A percentile compares a stretch with the other conserved stretches of the same genome.
Conservation (phyloP, 1,140 invertebrate genomes). For the Diorhabda sublineata region DNA sequence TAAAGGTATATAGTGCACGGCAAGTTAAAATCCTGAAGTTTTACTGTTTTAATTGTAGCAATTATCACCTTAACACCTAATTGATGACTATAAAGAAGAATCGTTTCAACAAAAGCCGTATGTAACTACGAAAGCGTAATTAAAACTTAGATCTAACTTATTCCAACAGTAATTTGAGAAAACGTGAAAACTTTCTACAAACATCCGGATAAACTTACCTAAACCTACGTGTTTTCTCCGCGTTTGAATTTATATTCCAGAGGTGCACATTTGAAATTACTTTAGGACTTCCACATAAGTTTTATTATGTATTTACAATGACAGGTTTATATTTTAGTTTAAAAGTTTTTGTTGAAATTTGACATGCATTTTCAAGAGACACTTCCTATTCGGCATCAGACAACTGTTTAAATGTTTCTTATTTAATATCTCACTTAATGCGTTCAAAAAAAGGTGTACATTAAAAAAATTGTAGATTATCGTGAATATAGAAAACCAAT, state of each 20-base stretch:
- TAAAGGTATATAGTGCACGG: no score
- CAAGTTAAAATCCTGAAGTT: background rate
- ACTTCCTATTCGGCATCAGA: no score
- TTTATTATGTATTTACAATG: slow-evolving; percentile 39
- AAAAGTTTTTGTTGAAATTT: background rate
- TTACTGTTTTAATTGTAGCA: background rate
- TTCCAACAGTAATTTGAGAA: slow-evolving; percentile 38
- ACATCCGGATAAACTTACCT: slow-evolving; percentile 38
- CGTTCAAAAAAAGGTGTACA: no score
- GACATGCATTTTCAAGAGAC: no score
- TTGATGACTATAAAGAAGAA: slow-evolving; percentile 39
- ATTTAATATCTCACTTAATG: no score
- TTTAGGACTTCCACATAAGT: slow-evolving; percentile 41
- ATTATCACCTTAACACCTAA: slow-evolving; percentile 23
- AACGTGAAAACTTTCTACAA: slow-evolving; percentile 41
- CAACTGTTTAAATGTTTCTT: no score
- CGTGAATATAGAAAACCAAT: no score
- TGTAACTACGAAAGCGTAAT: slow-evolving; percentile 34
- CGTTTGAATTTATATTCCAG: slow-evolving; percentile 36
- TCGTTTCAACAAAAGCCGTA: slow-evolving; percentile 34
- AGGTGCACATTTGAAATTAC: slow-evolving; percentile 39
- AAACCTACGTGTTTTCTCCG: slow-evolving; percentile 35
- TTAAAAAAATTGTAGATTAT: no score
- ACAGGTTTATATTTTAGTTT: slow-evolving; percentile 19
- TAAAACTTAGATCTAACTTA: slow-evolving; percentile 37